Percentiles rank a stretch among this genome's conserved stretches.
phyloP scores from a whole-genome alignment of 2,797 vertebrate species.

The Parauchenoglanis punctatus region DNA sequence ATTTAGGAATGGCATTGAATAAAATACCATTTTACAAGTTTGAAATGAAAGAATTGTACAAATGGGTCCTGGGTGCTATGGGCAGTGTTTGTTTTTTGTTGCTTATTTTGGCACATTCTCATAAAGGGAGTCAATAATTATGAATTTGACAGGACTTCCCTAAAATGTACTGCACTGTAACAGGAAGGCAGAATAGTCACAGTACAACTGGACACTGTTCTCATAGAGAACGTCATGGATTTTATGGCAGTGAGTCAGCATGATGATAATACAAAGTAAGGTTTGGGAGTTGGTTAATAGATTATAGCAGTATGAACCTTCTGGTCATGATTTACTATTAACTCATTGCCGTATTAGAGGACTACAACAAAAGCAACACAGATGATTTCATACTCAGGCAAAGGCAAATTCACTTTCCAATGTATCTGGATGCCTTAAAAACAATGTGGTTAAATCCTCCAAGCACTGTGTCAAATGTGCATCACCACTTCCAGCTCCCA shows the following conservation, averaged over 20 bases:
- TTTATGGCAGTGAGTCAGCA: conserved; percentile 17
- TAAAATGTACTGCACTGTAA: neutral
- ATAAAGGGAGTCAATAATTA: neutral
- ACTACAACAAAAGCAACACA: neutral
- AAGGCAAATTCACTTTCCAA: neutral
- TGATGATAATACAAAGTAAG: neutral
- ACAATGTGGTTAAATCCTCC: neutral
- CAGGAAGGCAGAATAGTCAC: neutral
- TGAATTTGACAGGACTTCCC: neutral
- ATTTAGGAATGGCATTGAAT: neutral
- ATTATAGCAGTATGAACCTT: neutral
- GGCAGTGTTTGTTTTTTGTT: neutral
- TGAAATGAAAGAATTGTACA: neutral
- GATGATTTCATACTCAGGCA: neutral
- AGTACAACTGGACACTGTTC: neutral
- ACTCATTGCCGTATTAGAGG: neutral
- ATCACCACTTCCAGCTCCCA: neutral
- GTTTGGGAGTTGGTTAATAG: neutral
- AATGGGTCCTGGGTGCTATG: neutral
- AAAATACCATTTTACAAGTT: neutral
- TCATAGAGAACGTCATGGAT: neutral
- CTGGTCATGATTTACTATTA: neutral
- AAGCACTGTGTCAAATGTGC: neutral
- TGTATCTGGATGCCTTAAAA: neutral
- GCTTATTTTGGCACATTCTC: neutral